Base-by-base conservation (phyloP, 2,113 vertebrate genomes). In the Phoenicopterus ruber region DNA sequence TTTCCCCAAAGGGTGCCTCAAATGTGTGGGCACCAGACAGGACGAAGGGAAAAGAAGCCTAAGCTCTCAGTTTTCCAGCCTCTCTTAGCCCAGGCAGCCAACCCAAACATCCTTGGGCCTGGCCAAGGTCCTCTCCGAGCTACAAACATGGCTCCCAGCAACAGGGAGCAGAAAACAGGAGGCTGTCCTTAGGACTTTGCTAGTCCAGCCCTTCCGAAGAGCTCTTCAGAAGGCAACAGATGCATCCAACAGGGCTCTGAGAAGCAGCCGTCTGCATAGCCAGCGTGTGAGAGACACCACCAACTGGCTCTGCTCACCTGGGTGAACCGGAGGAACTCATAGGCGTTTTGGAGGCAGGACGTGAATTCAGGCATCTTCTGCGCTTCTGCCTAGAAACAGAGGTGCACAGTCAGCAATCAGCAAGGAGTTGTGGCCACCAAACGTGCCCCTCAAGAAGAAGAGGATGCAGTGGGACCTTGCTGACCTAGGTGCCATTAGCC, bases 351-450 rank as follows among this genome's bases (percentile, higher is more conserved):
- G 59, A 99, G 98, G 67, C 98, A 98, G 85, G 98, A 90, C 0
- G 71, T 54, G 38, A 99, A 98, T 69, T 97, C 98, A 3, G 98
- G 96, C 74, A 98, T 94, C 38, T 98, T 96, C 49, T 99, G 99
- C 12, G 99, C 99, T 82, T 98, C 98, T 10, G 99, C 99, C 99
- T 99, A 86, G 34, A 81, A 97, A 95, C 12, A 88, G 54, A 91
- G n/a, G n/a, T 11, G 13, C 29, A 65, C 13, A 82, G 86, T 50
- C 44, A 93, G 44, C 42, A 73, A 31, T 28, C 44, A 76, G 65
- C 52, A 77, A 69, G 61, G 19, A 67, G 36, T 4, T 91, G 24
- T 5, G 36, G 40, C 66, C 44, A 36, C 26, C 50, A 76, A 58
- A 46, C 1, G 0, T 4, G 20, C 11, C 61, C 14, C 31, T 71